Percentiles rank a stretch among this genome's conserved stretches.
These are phyloP conservation scores for Elegia similella DNA, from an alignment of 2,888 invertebrate genomes.

Conservation along the genomic window DNA sequence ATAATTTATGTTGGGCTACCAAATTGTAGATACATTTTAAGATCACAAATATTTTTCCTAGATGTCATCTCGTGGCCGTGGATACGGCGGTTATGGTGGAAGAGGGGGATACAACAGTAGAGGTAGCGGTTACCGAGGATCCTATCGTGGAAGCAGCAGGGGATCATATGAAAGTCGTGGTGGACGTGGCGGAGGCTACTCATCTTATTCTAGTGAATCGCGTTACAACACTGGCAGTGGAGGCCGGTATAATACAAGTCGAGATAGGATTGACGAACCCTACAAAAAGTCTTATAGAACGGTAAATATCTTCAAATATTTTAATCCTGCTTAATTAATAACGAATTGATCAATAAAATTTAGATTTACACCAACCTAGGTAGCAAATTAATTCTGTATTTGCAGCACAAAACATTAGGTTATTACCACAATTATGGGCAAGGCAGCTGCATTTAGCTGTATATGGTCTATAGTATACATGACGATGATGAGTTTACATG, in stretches of 20 bases:
- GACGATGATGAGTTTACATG: too few species aligned
- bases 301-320: conserved; percentile 44
- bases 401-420: too few species aligned
- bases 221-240: conserved; percentile 62
- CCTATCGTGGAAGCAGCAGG: conserved; percentile 63
- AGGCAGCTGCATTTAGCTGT: too few species aligned
- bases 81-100: conserved; percentile 59
- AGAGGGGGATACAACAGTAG: conserved; percentile 61
- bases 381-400: too few species aligned
- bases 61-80: conserved; percentile 76
- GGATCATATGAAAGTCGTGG: conserved; percentile 68
- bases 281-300: conserved; percentile 75
- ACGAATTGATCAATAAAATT: too few species aligned
- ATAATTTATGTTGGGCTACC: too few species aligned
- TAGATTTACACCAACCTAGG: too few species aligned
- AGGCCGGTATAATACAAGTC: conserved; percentile 59
- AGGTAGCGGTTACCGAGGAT: conserved; percentile 61
- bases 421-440: too few species aligned
- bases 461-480: too few species aligned
- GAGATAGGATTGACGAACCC: conserved; percentile 71
- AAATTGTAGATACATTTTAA: too few species aligned
- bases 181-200: conserved; percentile 66
- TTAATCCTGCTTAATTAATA: not conserved
- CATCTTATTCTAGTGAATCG: conserved; percentile 65
- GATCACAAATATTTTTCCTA: conserved; percentile 23